These are phyloP conservation scores for Eledona agricola DNA, from an alignment of 2,888 invertebrate genomes.

Conservation along the genomic window DNA sequence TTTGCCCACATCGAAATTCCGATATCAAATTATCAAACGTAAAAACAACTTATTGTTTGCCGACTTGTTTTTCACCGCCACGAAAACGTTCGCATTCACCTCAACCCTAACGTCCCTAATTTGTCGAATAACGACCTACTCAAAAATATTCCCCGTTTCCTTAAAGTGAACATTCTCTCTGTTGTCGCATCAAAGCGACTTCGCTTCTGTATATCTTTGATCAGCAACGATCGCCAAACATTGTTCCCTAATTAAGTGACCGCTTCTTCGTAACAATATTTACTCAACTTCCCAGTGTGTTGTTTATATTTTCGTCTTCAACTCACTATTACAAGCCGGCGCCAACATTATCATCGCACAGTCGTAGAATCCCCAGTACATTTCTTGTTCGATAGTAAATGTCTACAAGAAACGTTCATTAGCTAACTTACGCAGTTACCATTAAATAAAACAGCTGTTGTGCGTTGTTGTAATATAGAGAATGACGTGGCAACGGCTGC, in stretches of 20 bases:
- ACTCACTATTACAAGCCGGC: no score
- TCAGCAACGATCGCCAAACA: constrained; percentile 22
- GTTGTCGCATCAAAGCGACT: constrained; percentile 32
- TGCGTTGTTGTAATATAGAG: constrained; percentile 47
- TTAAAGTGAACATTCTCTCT: no score
- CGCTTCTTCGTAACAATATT: neutral
- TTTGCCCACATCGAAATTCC: constrained; percentile 6
- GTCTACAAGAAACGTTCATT: constrained; percentile 46
- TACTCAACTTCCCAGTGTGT: neutral
- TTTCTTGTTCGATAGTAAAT: constrained; percentile 45
- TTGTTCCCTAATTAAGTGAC: constrained; percentile 13
- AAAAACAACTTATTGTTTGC: constrained; percentile 19
- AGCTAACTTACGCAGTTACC: constrained; percentile 48
- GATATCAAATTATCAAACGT: constrained; percentile 8
- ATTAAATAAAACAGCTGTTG: constrained; percentile 50
- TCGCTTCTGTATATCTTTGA: constrained; percentile 22
- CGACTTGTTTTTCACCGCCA: constrained; percentile 12
- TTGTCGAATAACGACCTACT: no score
- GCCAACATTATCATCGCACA: no score
- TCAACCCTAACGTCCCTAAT: no score
- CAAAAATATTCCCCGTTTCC: no score
- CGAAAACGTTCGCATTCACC: no score
- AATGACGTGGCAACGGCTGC: constrained; percentile 49
- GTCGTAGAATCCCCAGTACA: constrained; percentile 30
- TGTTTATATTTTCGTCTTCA: constrained; percentile 1